Conservation (phyloP, 2,888 invertebrate genomes). For the Standfussiana lucernea region DNA sequence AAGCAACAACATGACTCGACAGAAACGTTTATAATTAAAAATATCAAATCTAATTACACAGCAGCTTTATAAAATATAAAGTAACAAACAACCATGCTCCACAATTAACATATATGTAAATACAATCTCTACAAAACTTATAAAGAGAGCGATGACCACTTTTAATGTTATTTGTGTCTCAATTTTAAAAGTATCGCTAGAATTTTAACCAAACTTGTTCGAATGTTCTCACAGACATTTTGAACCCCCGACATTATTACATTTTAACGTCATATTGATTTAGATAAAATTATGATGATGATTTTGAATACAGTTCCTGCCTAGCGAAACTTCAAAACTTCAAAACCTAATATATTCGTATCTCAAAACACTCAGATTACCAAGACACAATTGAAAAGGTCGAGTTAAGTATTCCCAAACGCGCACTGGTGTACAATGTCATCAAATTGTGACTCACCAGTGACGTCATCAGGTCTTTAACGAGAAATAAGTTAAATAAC, state of each 20-base stretch:
- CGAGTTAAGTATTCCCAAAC: slow-evolving; percentile 10
- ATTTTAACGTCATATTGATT: slow-evolving; percentile 30
- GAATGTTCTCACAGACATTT: slow-evolving; percentile 1
- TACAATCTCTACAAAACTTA: slow-evolving; percentile 46
- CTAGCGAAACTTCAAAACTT: neutral
- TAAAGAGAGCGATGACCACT: slow-evolving; percentile 60
- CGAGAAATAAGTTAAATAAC: slow-evolving; percentile 12
- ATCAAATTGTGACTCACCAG: slow-evolving; percentile 28
- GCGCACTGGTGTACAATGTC: slow-evolving; percentile 18
- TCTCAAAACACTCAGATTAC: neutral
- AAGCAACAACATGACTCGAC: neutral
- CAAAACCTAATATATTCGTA: neutral
- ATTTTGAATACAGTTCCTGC: neutral
- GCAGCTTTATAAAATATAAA: slow-evolving; percentile 39
- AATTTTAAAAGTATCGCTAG: slow-evolving; percentile 44
- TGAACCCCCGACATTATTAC: slow-evolving; percentile 25
- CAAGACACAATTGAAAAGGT: slow-evolving; percentile 5
- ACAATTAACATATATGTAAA: slow-evolving; percentile 54
- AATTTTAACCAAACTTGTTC: slow-evolving; percentile 49
- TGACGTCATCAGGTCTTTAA: slow-evolving; percentile 26
- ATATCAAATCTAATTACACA: slow-evolving; percentile 21
- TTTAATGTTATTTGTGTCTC: slow-evolving; percentile 54
- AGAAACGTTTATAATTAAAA: neutral
- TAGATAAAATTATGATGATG: slow-evolving; percentile 2
- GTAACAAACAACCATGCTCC: slow-evolving; percentile 50